phyloP scores from a whole-genome alignment of 2,113 vertebrate genomes.

The Myiagra hebetior region DNA sequence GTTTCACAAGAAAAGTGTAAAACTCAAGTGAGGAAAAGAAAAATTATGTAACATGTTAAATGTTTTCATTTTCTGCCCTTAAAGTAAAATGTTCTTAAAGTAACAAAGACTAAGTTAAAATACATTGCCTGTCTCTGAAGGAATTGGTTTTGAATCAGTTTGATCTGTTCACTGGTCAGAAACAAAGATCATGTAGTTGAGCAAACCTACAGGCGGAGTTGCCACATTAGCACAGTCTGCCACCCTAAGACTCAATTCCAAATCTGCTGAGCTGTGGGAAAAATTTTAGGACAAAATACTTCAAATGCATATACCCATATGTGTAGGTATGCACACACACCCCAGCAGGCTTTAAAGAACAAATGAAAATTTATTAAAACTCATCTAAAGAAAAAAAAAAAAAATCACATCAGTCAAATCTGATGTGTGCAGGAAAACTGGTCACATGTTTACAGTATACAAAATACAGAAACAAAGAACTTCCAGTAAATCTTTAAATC shows the following conservation, averaged over 20 bases:
- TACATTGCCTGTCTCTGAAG: neutral
- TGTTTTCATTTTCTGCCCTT: neutral
- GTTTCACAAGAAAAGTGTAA: neutral
- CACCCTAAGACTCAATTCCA: neutral
- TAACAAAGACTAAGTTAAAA: neutral
- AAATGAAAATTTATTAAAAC: constrained; percentile 31
- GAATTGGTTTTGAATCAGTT: neutral
- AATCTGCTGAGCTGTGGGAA: neutral
- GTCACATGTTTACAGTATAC: neutral
- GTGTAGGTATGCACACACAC: neutral
- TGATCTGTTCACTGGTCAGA: neutral
- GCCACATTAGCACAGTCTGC: neutral
- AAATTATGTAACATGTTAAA: neutral
- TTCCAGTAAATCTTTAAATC: neutral
- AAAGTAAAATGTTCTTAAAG: neutral
- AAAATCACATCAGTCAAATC: neutral
- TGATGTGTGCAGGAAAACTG: neutral
- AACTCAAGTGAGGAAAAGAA: neutral
- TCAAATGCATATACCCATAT: neutral
- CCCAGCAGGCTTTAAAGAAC: neutral
- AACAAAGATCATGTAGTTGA: neutral
- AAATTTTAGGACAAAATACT: neutral
- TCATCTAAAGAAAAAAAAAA: neutral
- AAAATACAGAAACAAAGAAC: constrained; percentile 23
- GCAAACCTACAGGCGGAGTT: neutral